Evolutionary conservation across 2,113 vertebrate genomes (phyloP).

Genomic region (Chaetodon auriga): DNA sequence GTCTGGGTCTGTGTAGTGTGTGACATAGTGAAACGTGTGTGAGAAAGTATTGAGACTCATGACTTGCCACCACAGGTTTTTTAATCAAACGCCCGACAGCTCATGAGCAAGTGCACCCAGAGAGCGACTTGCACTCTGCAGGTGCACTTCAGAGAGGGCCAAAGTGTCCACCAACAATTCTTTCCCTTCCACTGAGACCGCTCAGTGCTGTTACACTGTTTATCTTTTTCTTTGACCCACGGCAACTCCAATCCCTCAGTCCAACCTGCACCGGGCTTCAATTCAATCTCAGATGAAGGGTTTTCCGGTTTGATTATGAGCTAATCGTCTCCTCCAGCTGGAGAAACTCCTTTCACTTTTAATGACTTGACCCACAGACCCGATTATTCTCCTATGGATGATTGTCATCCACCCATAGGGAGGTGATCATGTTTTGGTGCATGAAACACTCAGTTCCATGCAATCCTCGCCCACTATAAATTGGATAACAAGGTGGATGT

Average conservation of each 20-base stretch:
- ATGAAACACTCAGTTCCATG: constrained; percentile 19
- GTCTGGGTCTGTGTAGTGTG: constrained; percentile 68
- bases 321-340: constrained; percentile 29
- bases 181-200: constrained; percentile 37
- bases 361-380: constrained; percentile 24
- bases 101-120: constrained; percentile 38
- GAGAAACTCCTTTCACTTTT: constrained; percentile 7
- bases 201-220: constrained; percentile 45
- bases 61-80: constrained; percentile 45
- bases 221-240: constrained; percentile 17
- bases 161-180: constrained; percentile 47
- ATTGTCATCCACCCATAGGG: background rate
- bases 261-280: constrained; percentile 42
- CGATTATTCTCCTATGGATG: background rate
- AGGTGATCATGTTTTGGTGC: background rate
- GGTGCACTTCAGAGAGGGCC: constrained; percentile 29
- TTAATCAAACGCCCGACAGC: constrained; percentile 23
- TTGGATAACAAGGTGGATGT: constrained; percentile 5
- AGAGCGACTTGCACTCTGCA: constrained; percentile 77
- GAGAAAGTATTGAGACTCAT: constrained; percentile 49
- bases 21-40: constrained; percentile 66
- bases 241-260: constrained; percentile 69
- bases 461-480: background rate
- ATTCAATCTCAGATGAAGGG: constrained; percentile 2
- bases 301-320: constrained; percentile 33